These are phyloP conservation scores for Grus americana DNA, from an alignment of 2,113 vertebrate species.

Conservation along the genomic window DNA sequence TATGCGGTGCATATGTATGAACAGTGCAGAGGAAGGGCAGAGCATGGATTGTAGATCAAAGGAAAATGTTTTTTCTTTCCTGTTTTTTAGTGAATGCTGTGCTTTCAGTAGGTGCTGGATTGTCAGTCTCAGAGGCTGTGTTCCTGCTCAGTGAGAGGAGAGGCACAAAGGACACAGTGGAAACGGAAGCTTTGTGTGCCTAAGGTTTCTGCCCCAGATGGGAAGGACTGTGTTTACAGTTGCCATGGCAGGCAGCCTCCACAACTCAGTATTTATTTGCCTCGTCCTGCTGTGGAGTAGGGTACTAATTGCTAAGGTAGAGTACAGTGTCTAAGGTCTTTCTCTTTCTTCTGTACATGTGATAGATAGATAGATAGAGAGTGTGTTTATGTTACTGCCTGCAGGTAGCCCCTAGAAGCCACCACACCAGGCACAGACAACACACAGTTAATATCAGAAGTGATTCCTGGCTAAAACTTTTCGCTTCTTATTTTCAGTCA, in stretches of 20 bases:
- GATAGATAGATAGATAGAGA: neutral
- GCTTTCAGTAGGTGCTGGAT: neutral
- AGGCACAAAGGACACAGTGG: neutral
- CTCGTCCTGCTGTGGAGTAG: neutral
- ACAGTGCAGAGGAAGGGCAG: neutral
- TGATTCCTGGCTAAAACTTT: neutral
- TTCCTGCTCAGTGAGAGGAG: neutral
- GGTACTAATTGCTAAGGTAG: neutral
- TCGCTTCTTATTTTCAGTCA: neutral
- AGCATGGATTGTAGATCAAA: slow-evolving; percentile 2
- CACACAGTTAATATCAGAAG: neutral
- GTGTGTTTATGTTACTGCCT: neutral
- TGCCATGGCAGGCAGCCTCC: neutral
- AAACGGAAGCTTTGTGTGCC: neutral
- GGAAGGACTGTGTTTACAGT: neutral
- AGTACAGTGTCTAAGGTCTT: neutral
- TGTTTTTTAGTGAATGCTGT: neutral
- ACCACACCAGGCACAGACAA: neutral
- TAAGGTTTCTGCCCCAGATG: neutral
- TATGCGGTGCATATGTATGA: neutral
- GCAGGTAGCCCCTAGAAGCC: neutral
- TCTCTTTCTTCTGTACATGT: neutral
- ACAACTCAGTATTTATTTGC: neutral
- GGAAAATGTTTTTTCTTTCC: neutral
- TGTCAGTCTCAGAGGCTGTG: neutral